A percentile compares a stretch with the other conserved stretches of the same genome.
phyloP scores from a whole-genome alignment of 2,113 vertebrate genomes.

The Tachuris rubrigastra region DNA sequence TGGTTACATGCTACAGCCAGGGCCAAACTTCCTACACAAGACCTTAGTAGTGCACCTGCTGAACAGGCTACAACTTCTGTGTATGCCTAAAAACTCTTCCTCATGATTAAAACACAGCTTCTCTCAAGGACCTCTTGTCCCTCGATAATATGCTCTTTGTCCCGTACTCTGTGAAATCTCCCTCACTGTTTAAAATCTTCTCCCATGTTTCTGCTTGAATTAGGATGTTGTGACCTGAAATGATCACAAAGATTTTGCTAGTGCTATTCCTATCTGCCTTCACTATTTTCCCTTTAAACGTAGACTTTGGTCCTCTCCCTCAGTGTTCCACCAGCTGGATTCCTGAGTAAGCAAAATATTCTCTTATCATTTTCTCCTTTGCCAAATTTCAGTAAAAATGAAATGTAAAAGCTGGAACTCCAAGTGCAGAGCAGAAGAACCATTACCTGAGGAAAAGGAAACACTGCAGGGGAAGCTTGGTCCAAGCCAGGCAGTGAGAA shows the following conservation, averaged over 20 bases:
- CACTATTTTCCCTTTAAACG: neutral
- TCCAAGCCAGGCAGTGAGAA: neutral
- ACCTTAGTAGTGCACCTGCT: neutral
- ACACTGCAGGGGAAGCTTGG: neutral
- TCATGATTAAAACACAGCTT: neutral
- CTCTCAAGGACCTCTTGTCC: neutral
- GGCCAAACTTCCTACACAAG: neutral
- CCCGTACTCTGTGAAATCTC: neutral
- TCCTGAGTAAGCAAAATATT: neutral
- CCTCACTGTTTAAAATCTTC: neutral
- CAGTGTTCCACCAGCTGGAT: neutral
- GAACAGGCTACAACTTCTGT: neutral
- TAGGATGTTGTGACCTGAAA: fast-evolving
- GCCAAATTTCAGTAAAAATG: neutral
- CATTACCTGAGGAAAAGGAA: neutral
- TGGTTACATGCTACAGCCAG: neutral
- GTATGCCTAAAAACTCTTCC: neutral
- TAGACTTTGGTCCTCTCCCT: neutral
- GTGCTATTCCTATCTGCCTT: neutral
- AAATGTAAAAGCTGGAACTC: neutral
- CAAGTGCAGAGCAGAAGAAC: neutral
- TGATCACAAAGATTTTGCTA: neutral
- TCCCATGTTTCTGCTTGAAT: neutral
- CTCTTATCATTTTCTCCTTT: neutral
- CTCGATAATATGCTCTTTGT: neutral